These are phyloP conservation scores for Parascotia fuliginaria DNA, from an alignment of 2,888 invertebrate genomes.

Conservation along the genomic window DNA sequence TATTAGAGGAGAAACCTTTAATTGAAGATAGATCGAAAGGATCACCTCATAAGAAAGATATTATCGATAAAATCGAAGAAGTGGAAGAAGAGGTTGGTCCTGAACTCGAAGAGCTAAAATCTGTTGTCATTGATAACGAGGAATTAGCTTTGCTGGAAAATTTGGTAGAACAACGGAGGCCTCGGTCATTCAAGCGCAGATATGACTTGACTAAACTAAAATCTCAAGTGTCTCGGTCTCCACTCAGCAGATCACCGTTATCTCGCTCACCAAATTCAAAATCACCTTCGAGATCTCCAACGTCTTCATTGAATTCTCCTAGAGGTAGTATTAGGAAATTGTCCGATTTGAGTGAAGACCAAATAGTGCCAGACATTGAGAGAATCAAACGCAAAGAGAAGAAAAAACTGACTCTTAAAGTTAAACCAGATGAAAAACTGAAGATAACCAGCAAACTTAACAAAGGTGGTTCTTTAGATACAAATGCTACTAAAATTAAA, in stretches of 20 bases:
- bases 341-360: constrained; percentile 82
- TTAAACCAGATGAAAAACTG: constrained; percentile 78
- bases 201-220: constrained; percentile 76
- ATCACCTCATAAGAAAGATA: constrained; percentile 58
- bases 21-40: constrained; percentile 68
- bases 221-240: constrained; percentile 74
- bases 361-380: constrained; percentile 81
- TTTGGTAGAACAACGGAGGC: constrained; percentile 79
- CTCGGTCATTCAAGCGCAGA: constrained; percentile 80
- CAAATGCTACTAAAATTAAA: constrained; percentile 77
- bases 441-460: constrained; percentile 73
- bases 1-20: constrained; percentile 87
- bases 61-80: constrained; percentile 79
- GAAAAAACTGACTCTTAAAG: constrained; percentile 76
- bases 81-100: constrained; percentile 81
- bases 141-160: constrained; percentile 85
- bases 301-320: constrained; percentile 82
- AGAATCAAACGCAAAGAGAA: constrained; percentile 81
- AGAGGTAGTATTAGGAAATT: constrained; percentile 81
- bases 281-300: constrained; percentile 81
- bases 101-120: constrained; percentile 69
- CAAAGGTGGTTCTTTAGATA: constrained; percentile 81
- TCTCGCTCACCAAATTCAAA: constrained; percentile 81
- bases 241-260: constrained; percentile 75
- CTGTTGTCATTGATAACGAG: constrained; percentile 85